These are phyloP conservation scores for Apomyelois bistriatella DNA, from an alignment of 2,888 invertebrate species.

Conservation along the genomic window DNA sequence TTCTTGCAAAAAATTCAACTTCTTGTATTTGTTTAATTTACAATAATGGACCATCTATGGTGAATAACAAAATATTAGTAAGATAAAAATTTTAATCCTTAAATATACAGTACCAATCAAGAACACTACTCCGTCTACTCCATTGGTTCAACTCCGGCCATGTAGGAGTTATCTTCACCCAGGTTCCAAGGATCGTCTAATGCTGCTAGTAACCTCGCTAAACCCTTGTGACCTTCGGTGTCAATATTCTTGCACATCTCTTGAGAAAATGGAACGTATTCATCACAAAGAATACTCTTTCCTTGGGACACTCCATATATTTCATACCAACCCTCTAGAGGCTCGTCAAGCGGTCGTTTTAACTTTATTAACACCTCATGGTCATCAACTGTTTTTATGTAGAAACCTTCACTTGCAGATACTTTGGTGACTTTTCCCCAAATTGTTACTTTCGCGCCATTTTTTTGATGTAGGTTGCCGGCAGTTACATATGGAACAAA, in stretches of 20 bases:
- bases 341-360: conserved; percentile 57
- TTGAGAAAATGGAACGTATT: conserved; percentile 60
- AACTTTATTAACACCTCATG: conserved; percentile 65
- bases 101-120: no score
- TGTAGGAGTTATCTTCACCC: conserved; percentile 47
- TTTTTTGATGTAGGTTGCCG: conserved; percentile 62
- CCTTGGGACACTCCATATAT: conserved; percentile 70
- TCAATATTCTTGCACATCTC: conserved; percentile 65
- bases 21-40: no score
- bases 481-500: conserved; percentile 71
- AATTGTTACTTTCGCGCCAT: conserved; percentile 67
- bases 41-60: no score
- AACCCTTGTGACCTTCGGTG: conserved; percentile 62
- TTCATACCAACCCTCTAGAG: conserved; percentile 74
- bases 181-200: conserved; percentile 74
- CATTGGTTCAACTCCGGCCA: conserved; percentile 55
- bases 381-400: conserved; percentile 68
- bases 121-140: conserved; percentile 55
- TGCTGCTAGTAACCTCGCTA: conserved; percentile 59
- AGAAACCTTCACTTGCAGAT: conserved; percentile 65
- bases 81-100: no score
- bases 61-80: no score
- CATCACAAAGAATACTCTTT: conserved; percentile 65
- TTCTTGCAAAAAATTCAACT: no score
- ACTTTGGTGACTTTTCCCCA: conserved; percentile 74